phyloP scores from a whole-genome alignment of 2,888 invertebrate genomes.

The Rhingia campestris region DNA sequence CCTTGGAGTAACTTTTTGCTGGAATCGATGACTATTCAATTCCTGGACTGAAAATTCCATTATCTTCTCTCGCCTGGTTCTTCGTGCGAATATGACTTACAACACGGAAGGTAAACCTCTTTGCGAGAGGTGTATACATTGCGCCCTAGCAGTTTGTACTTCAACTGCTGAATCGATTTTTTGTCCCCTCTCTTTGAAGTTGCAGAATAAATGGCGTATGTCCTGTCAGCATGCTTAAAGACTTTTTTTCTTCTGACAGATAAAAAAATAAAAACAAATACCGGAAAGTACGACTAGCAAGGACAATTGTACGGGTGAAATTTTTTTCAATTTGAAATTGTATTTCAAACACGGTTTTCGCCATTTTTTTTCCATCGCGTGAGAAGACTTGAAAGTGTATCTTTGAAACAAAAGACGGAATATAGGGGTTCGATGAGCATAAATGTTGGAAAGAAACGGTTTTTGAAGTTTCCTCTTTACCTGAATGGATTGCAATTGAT shows the following conservation, averaged over 20 bases:
- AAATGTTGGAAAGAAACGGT: too few species aligned
- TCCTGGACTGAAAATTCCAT: constrained; percentile 38
- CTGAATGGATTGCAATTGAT: too few species aligned
- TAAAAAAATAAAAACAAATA: constrained; percentile 28
- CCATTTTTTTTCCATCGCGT: too few species aligned
- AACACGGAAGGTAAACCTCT: neutral
- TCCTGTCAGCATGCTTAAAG: constrained; percentile 57
- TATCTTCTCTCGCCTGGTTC: constrained; percentile 5
- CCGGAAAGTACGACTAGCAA: neutral
- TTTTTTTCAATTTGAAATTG: constrained; percentile 15
- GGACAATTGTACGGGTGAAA: neutral
- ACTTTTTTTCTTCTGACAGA: neutral
- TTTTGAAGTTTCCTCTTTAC: too few species aligned
- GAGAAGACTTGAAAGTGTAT: too few species aligned
- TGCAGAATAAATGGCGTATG: constrained; percentile 43
- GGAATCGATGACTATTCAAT: constrained; percentile 59
- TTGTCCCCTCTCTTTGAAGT: neutral
- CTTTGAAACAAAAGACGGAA: too few species aligned
- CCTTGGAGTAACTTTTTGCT: constrained; percentile 24
- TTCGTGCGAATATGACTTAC: constrained; percentile 17
- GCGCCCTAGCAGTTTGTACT: neutral
- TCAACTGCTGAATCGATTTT: constrained; percentile 64
- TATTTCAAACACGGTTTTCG: too few species aligned
- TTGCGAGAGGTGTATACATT: constrained; percentile 15
- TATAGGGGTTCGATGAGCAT: too few species aligned